phyloP scores from a whole-genome alignment of 1,140 invertebrate genomes.

The Pectinophora gossypiella region DNA sequence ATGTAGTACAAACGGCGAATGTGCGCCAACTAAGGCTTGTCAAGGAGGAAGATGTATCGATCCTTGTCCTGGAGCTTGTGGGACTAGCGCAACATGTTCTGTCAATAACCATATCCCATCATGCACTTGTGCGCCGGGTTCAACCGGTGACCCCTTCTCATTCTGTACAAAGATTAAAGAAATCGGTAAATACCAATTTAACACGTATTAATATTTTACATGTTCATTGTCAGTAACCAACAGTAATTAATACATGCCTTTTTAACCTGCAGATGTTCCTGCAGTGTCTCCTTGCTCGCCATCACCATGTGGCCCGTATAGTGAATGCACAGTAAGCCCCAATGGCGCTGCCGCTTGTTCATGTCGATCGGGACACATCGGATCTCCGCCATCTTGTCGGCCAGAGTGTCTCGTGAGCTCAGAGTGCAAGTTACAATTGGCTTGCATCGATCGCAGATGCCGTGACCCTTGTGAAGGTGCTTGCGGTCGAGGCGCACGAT shows the following conservation, averaged over 20 bases:
- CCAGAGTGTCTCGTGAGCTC: constrained; percentile 82
- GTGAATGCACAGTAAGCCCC: constrained; percentile 79
- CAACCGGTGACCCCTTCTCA: constrained; percentile 83
- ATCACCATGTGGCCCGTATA: constrained; percentile 86
- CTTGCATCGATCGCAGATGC: constrained; percentile 80
- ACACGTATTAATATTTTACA: background rate
- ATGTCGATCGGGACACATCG: constrained; percentile 82
- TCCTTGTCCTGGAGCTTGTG: constrained; percentile 84
- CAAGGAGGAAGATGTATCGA: constrained; percentile 85
- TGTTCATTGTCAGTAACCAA: background rate
- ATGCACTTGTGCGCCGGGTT: constrained; percentile 81
- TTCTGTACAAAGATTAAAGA: constrained; percentile 77
- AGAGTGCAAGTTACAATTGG: constrained; percentile 80
- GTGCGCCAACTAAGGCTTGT: constrained; percentile 80
- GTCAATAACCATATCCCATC: constrained; percentile 84
- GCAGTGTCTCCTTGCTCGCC: constrained; percentile 80
- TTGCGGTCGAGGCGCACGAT: constrained; percentile 86
- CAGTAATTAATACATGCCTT: background rate
- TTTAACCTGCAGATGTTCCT: background rate
- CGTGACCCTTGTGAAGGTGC: constrained; percentile 82
- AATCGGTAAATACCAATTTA: constrained; percentile 55
- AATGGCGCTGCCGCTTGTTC: constrained; percentile 82
- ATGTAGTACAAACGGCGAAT: constrained; percentile 80
- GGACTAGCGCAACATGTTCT: constrained; percentile 80
- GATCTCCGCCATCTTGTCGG: constrained; percentile 82